Conservation (phyloP, 1,140 invertebrate species). For the Sycobia sp. region DNA sequence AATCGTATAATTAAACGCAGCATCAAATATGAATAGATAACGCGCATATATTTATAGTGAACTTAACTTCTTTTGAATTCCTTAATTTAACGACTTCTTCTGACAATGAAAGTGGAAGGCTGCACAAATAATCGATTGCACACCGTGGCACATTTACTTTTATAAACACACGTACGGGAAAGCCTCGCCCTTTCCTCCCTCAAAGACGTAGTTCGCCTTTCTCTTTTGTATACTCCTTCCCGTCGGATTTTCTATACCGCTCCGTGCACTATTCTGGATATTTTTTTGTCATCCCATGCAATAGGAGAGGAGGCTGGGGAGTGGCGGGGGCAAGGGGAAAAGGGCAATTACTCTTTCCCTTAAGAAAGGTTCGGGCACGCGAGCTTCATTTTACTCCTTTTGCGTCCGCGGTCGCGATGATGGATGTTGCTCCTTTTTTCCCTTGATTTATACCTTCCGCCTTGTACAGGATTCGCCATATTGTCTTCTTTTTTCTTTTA, state of each 20-base stretch:
- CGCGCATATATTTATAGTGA: no score
- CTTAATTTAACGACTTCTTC: no score
- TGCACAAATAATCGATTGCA: no score
- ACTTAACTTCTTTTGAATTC: no score
- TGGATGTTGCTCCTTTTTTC: slow-evolving; percentile 19
- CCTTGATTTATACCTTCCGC: slow-evolving; percentile 1
- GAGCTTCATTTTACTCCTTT: not conserved
- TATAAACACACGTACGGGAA: no score
- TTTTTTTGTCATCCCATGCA: slow-evolving; percentile 10
- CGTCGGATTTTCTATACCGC: not conserved
- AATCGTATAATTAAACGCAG: no score
- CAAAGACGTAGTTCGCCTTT: no score
- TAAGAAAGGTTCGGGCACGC: not conserved
- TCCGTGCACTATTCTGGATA: not conserved
- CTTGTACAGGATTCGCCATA: not conserved
- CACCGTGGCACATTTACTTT: no score
- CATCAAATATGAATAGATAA: no score
- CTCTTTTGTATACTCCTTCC: no score
- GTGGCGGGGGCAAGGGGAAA: not conserved
- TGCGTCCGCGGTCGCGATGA: not conserved
- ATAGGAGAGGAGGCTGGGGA: not conserved
- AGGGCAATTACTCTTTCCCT: slow-evolving; percentile 23
- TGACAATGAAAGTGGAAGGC: no score
- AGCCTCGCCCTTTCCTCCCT: no score
- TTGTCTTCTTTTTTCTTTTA: not conserved